Evolutionary conservation across 2,113 vertebrate species (phyloP).

Genomic region (Tragelaphus strepsiceros): DNA sequence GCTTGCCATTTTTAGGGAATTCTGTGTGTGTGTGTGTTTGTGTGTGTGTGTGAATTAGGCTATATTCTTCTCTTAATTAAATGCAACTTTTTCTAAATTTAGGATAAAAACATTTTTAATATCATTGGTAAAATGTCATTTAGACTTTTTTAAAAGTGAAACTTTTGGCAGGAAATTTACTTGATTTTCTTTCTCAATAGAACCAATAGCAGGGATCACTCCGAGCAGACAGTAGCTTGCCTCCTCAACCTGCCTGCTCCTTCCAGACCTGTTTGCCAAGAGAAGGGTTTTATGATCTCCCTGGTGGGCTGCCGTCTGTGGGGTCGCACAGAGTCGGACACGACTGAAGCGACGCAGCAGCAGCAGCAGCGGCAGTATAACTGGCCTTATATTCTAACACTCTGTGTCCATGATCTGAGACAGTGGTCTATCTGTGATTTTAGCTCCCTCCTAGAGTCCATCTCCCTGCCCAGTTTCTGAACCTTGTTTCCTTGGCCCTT

Average conservation of each 20-base stretch:
- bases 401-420: too few species aligned
- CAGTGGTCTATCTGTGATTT: not conserved
- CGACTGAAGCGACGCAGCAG: too few species aligned
- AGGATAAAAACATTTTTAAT: not conserved
- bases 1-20: not conserved
- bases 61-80: not conserved
- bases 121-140: not conserved
- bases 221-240: not conserved
- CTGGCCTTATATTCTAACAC: too few species aligned
- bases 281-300: not conserved
- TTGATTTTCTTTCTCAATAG: not conserved
- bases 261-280: not conserved
- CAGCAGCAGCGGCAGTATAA: not conserved
- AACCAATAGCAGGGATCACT: not conserved
- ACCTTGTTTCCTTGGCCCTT: not conserved
- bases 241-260: not conserved
- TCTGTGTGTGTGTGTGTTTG: not conserved
- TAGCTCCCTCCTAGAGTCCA: not conserved
- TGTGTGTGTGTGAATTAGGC: not conserved
- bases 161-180: not conserved
- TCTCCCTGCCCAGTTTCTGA: not conserved
- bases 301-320: accelerated
- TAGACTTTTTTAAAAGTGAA: not conserved
- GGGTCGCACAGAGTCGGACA: too few species aligned
- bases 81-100: not conserved